Evolutionary conservation across 2,888 invertebrate species (phyloP).

Genomic region (Erannis defoliaria): DNA sequence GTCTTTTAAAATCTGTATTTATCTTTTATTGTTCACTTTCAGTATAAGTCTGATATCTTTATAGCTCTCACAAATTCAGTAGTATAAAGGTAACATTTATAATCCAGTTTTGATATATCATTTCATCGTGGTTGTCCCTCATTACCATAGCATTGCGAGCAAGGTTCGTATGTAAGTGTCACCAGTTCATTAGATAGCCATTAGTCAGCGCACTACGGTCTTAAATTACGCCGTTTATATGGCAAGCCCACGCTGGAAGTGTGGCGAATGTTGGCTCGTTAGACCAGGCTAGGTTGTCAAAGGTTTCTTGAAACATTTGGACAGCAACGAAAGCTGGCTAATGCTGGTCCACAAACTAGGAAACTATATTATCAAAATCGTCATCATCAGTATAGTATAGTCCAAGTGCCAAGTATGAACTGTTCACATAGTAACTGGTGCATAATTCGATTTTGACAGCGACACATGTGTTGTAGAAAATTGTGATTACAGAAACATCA

Average conservation of each 20-base stretch:
- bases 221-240: conserved; percentile 75
- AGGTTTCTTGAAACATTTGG: not conserved
- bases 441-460: no score
- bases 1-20: not conserved
- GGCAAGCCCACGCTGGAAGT: conserved; percentile 66
- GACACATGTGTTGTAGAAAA: no score
- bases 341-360: not conserved
- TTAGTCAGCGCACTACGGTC: conserved; percentile 68
- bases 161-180: conserved; percentile 62
- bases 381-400: no score
- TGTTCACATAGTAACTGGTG: no score
- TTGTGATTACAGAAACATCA: no score
- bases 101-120: conserved; percentile 8
- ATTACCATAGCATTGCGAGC: conserved; percentile 38
- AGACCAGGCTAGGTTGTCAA: not conserved
- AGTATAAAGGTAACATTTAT: not conserved
- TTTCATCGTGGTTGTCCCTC: conserved; percentile 25
- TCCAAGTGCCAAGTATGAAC: no score
- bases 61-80: not conserved
- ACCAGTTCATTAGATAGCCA: conserved; percentile 77
- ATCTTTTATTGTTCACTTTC: not conserved
- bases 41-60: not conserved
- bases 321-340: not conserved
- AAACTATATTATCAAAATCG: no score
- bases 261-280: conserved; percentile 36